Base-by-base conservation (phyloP, 2,113 vertebrate species). In the Solenodon paradoxus region DNA sequence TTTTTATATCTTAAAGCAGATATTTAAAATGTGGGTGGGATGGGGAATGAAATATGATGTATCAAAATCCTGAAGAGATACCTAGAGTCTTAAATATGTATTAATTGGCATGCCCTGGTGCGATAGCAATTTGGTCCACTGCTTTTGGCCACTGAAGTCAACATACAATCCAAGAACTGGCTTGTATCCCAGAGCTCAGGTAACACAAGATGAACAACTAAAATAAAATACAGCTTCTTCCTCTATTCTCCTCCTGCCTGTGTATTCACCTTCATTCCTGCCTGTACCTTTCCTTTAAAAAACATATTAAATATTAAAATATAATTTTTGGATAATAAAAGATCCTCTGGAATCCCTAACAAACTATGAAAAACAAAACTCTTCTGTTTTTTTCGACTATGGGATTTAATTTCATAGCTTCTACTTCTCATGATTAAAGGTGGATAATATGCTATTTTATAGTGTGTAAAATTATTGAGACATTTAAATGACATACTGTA, bases 31-130 rank as follows among this genome's bases (percentile, higher is more conserved):
- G 59, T 90, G 49, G 9, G 28, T 83, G 35, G 1, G 57, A 57
- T 80, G n/a, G 35, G 49, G 20, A 79, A 94, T 64, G 45, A 59
- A 38, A 87, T 90, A 32, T 55, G 75, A 53, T 26, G 11, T n/a
- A 66, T 83, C 47, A 85, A 79, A 94, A 57, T 92, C 85, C n/a
- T 20, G 45, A 90, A 59, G 8, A 19, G 17, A 22, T 6, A 66
- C 77, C 30, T 90, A 40, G 53, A 51, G 53, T 72, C 78, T 95
- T 88, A 53, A 95, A n/a, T n/a, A n/a, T n/a, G n/a, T n/a, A n/a
- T n/a, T n/a, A n/a, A n/a, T n/a, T n/a, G n/a, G n/a, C n/a, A n/a
- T n/a, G n/a, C n/a, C n/a, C n/a, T n/a, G n/a, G n/a, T n/a, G n/a
- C n/a, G n/a, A n/a, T n/a, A n/a, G n/a, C n/a, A n/a, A n/a, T n/a